A percentile compares a stretch with the other conserved stretches of the same genome.
Conservation (phyloP, 2,113 vertebrate genomes). For the Acanthisitta chloris region DNA sequence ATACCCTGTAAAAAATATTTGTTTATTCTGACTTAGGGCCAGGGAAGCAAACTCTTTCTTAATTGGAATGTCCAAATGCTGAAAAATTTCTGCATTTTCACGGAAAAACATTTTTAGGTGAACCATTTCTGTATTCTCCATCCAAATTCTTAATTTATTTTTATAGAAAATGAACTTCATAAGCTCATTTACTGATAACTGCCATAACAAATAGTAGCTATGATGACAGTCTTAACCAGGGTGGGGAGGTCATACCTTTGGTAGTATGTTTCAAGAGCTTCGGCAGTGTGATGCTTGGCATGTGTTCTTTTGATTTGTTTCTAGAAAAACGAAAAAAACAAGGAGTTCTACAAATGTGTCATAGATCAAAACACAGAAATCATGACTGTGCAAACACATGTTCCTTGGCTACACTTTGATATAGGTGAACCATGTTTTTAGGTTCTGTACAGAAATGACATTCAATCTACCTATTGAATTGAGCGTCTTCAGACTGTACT, state of each 20-base stretch:
- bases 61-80: not conserved
- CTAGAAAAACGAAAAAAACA: constrained; percentile 70
- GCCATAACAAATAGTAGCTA: constrained; percentile 44
- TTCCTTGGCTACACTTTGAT: not conserved
- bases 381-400: not conserved
- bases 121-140: not conserved
- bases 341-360: constrained; percentile 11
- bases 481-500: constrained; percentile 64
- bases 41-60: not conserved
- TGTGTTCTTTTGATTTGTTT: constrained; percentile 93
- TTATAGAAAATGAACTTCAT: not conserved
- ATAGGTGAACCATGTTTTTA: constrained; percentile 2
- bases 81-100: not conserved
- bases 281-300: constrained; percentile 84
- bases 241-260: constrained; percentile 80
- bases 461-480: constrained; percentile 60
- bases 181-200: constrained; percentile 42
- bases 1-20: not conserved
- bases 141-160: not conserved
- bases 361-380: constrained; percentile 41
- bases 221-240: constrained; percentile 59
- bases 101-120: not conserved
- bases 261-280: constrained; percentile 87
- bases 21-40: not conserved
- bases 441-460: constrained; percentile 27